Conservation (phyloP, 2,888 invertebrate species). For the Drosophila meridiana region DNA sequence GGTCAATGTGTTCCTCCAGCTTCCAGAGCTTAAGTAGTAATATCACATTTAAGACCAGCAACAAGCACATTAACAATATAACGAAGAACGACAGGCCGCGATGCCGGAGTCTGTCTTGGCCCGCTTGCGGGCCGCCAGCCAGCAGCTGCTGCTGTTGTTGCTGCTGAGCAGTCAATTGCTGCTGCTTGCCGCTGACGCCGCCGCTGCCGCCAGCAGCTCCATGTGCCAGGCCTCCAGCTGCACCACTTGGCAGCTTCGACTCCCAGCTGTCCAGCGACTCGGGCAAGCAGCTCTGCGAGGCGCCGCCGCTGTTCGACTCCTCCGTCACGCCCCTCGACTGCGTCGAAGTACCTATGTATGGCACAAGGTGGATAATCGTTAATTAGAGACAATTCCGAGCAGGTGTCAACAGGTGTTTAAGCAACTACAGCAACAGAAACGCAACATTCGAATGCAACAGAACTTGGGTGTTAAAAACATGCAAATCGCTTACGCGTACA, state of each 20-base stretch:
- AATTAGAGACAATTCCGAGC: background rate
- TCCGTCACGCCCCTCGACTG: slow-evolving; percentile 81
- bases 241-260: slow-evolving; percentile 56
- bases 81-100: slow-evolving; percentile 85
- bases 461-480: slow-evolving; percentile 32
- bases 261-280: slow-evolving; percentile 61
- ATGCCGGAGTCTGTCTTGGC: slow-evolving; percentile 66
- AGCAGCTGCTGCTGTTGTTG: slow-evolving; percentile 54
- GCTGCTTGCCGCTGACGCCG: slow-evolving; percentile 25
- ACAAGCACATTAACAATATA: slow-evolving; percentile 87
- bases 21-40: slow-evolving; percentile 94
- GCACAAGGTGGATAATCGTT: background rate
- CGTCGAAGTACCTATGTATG: slow-evolving; percentile 82
- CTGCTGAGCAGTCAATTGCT: slow-evolving; percentile 36
- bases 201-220: slow-evolving; percentile 18
- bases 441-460: slow-evolving; percentile 49
- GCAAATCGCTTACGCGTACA: slow-evolving; percentile 28
- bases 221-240: slow-evolving; percentile 37
- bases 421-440: slow-evolving; percentile 68
- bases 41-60: slow-evolving; percentile 90
- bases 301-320: slow-evolving; percentile 63
- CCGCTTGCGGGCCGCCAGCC: slow-evolving; percentile 38
- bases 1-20: slow-evolving; percentile 87
- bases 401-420: slow-evolving; percentile 6
- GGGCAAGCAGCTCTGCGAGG: slow-evolving; percentile 44